A percentile compares a stretch with the other conserved stretches of the same genome.
Conservation (phyloP, 2,797 vertebrate genomes). For the Mormyrus hasselquistii region DNA sequence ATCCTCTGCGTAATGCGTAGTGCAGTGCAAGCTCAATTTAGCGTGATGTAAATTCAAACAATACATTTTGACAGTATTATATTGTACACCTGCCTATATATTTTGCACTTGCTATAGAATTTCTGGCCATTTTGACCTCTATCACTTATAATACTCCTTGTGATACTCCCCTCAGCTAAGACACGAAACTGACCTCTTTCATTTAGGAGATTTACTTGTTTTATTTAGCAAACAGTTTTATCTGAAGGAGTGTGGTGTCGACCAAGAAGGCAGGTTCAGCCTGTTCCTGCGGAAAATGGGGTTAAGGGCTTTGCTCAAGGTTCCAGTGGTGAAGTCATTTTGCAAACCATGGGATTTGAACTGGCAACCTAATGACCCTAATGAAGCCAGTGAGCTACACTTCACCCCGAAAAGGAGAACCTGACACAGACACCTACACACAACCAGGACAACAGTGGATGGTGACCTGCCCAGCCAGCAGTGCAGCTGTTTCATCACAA, state of each 20-base stretch:
- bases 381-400: background rate
- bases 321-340: background rate
- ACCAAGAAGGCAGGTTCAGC: background rate
- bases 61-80: background rate
- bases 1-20: background rate
- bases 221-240: background rate
- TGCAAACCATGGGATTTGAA: background rate
- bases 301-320: background rate
- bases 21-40: background rate
- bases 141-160: background rate
- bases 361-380: background rate
- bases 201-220: background rate
- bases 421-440: background rate
- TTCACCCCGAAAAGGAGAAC: background rate
- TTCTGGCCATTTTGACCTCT: background rate
- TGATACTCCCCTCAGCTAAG: background rate
- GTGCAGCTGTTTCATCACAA: background rate
- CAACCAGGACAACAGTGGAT: background rate
- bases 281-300: background rate
- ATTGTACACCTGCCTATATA: background rate
- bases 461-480: background rate
- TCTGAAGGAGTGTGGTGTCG: background rate
- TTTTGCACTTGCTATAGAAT: background rate
- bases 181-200: background rate
- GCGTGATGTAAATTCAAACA: background rate